Evolutionary conservation across 1,140 invertebrate genomes (phyloP), one percentile per base, ranked within the genome.

Genomic region (Aphelenchoides avenae): DNA sequence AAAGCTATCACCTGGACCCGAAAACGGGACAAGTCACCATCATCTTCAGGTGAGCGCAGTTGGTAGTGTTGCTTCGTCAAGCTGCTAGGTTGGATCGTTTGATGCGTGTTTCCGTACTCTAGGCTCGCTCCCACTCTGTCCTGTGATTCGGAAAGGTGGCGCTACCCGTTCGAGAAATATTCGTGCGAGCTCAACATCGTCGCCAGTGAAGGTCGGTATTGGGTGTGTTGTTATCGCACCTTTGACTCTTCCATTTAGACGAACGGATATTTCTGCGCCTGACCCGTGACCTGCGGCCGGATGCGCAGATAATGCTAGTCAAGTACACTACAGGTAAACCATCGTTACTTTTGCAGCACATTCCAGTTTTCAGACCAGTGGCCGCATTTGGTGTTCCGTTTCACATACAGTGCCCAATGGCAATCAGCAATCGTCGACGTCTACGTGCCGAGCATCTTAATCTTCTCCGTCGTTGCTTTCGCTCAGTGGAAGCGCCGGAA

Each of bases 401-500:
- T 65, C 27, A 51, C 33, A 4, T 71, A 52, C 33, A 24, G 18
- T 29, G 52, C 31, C 13, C 36, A 39, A 48, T 68, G 65, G 65
- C 61, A 51, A 15, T 57, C 47, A 26, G 44, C 49, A 6, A 41
- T 68, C 13, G 53, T 67, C 20, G 3, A 34, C 30, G 41, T 48
- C 6, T 68, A 59, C 40, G n/a, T 71, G 15, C 65, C 65, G 22
- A 52, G 56, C 11, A 27, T 68, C 24, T 27, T 68, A 15, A 47
- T 68, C 24, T 68, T 68, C 50, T 26, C 34, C 33, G 44, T 52
- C 33, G 52, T 44, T 22, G 33, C 71, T n/a, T 61, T 71, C 63
- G 52, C 68, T 30, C 65, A 68, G 66, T 68, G 58, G 60, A 72
- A 64, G 34, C 43, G 65, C 27, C 34, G 65, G 5, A 68, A 68